phyloP scores from a whole-genome alignment of 2,888 invertebrate genomes.

The Leptopterna dolabrata region DNA sequence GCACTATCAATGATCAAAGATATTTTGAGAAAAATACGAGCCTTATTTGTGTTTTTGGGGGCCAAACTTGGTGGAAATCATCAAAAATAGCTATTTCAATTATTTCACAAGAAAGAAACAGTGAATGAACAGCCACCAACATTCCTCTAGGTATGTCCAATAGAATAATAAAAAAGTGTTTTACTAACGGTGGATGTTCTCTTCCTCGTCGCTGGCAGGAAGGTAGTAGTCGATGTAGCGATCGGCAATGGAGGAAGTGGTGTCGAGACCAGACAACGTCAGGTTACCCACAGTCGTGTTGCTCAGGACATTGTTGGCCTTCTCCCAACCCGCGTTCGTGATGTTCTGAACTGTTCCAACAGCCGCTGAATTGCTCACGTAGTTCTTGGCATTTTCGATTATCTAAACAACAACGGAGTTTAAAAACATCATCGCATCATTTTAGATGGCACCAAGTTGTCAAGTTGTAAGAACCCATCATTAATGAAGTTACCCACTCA shows the following conservation, averaged over 20 bases:
- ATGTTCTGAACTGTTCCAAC: slow-evolving; percentile 64
- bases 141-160: no score
- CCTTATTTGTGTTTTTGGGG: no score
- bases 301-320: slow-evolving; percentile 77
- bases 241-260: slow-evolving; percentile 77
- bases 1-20: no score
- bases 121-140: no score
- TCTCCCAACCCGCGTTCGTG: slow-evolving; percentile 76
- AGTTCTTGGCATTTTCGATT: slow-evolving; percentile 67
- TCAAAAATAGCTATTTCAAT: no score
- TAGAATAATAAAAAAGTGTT: no score
- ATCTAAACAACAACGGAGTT: slow-evolving; percentile 67
- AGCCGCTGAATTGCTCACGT: slow-evolving; percentile 64
- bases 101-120: no score
- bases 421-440: background rate
- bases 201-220: slow-evolving; percentile 73
- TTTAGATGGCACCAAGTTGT: no score
- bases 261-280: slow-evolving; percentile 76
- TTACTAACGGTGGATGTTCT: slow-evolving; percentile 66
- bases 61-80: no score
- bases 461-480: no score
- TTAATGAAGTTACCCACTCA: no score
- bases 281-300: slow-evolving; percentile 75
- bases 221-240: slow-evolving; percentile 80
- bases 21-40: no score